Conservation (phyloP, 1,140 invertebrate genomes). For the Rhopalosiphum maidis region DNA sequence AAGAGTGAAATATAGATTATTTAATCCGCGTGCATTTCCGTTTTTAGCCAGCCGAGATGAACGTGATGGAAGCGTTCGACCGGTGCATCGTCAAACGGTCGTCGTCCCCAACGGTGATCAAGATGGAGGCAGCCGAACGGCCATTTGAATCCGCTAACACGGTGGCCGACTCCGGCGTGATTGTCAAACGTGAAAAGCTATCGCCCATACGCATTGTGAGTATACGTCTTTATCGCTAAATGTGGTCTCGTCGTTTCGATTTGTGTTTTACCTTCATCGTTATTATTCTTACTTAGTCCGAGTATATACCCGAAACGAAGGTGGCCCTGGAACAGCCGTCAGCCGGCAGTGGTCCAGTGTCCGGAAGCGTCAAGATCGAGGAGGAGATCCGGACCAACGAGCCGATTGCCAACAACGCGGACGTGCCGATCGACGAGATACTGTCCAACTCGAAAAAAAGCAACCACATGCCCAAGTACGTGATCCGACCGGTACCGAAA, state of each 20-base stretch:
- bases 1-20: background rate
- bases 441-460: conserved; percentile 43
- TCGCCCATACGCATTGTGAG: conserved; percentile 42
- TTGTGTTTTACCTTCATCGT: background rate
- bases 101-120: background rate
- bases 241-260: too few species aligned
- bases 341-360: background rate
- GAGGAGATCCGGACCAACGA: conserved; percentile 44
- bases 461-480: conserved; percentile 51
- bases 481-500: conserved; percentile 34
- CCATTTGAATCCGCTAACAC: conserved; percentile 28
- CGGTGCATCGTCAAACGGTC: background rate
- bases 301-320: conserved; percentile 45
- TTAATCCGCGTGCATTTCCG: background rate
- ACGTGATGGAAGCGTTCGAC: conserved; percentile 44
- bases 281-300: background rate
- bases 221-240: background rate
- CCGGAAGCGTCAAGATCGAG: conserved; percentile 36
- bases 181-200: conserved; percentile 40
- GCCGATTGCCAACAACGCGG: conserved; percentile 31
- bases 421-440: conserved; percentile 42
- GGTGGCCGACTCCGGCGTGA: conserved; percentile 33
- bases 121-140: conserved; percentile 16
- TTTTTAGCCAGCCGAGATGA: conserved; percentile 13
- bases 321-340: background rate